A percentile compares a stretch with the other conserved stretches of the same genome.
These are phyloP conservation scores for Ceraclea dissimilis DNA, from an alignment of 2,888 invertebrate genomes.

Conservation along the genomic window DNA sequence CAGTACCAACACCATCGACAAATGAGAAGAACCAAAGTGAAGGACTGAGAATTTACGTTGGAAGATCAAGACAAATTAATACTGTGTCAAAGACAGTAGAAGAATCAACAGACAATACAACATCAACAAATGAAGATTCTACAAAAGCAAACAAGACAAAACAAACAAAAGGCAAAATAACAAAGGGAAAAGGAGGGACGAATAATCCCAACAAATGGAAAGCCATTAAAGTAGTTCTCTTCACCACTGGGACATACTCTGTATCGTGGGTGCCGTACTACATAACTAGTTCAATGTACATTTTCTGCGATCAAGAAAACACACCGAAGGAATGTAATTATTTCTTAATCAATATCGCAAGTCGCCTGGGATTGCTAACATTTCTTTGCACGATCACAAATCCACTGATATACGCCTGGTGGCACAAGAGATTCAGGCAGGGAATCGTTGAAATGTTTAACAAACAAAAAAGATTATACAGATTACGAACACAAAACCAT, in stretches of 20 bases:
- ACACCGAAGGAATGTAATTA: background rate
- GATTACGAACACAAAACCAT: too few species aligned
- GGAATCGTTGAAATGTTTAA: constrained; percentile 36
- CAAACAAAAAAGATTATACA: constrained; percentile 18
- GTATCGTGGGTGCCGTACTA: constrained; percentile 58
- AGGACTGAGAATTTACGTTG: background rate
- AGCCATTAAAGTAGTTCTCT: constrained; percentile 53
- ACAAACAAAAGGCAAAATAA: too few species aligned
- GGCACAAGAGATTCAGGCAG: constrained; percentile 58
- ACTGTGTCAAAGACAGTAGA: background rate
- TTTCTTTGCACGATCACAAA: constrained; percentile 54
- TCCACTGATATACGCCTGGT: constrained; percentile 62
- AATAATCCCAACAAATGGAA: constrained; percentile 41
- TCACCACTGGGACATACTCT: constrained; percentile 53
- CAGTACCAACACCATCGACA: background rate
- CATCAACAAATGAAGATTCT: too few species aligned
- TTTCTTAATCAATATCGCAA: background rate
- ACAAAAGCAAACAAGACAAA: too few species aligned
- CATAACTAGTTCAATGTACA: constrained; percentile 25
- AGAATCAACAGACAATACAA: too few species aligned
- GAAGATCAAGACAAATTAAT: background rate
- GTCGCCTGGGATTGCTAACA: constrained; percentile 51
- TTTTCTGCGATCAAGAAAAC: background rate
- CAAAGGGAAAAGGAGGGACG: too few species aligned
- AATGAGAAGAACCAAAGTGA: background rate